Conservation (phyloP, 2,113 vertebrate genomes). For the Chaenocephalus aceratus region DNA sequence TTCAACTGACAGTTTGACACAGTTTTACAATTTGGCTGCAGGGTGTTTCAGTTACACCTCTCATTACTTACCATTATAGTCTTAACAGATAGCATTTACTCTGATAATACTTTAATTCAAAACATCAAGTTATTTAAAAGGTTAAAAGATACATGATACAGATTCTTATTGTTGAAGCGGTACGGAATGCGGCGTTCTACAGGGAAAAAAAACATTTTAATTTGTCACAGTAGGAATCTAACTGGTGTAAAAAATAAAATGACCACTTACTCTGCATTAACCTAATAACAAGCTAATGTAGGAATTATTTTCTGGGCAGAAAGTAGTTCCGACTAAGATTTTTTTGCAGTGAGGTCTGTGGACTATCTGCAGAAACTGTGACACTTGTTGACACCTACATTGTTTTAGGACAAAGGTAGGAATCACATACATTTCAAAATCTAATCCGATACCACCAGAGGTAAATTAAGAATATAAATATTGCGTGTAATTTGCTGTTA, state of each 20-base stretch:
- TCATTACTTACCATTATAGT: neutral
- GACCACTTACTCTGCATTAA: neutral
- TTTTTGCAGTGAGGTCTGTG: neutral
- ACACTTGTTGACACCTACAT: too few relatives aligned
- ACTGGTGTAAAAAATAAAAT: neutral
- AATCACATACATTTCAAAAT: neutral
- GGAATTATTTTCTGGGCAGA: neutral
- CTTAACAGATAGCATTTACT: neutral
- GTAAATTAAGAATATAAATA: neutral
- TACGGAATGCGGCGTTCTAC: too few relatives aligned
- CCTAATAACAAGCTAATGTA: neutral
- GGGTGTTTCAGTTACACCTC: neutral
- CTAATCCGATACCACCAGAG: neutral
- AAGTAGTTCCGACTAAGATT: neutral
- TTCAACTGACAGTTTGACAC: conserved; percentile 47
- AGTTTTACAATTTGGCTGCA: conserved; percentile 18
- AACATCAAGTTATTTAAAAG: too few relatives aligned
- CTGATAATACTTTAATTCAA: neutral
- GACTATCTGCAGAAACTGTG: neutral
- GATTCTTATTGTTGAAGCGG: neutral
- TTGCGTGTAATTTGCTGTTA: conserved; percentile 4
- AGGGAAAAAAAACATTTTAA: neutral
- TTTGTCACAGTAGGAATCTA: too few relatives aligned
- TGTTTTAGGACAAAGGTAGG: neutral
- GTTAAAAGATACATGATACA: too few relatives aligned